phyloP scores from a whole-genome alignment of 2,797 vertebrate genomes.

The Sebastolobus alascanus region DNA sequence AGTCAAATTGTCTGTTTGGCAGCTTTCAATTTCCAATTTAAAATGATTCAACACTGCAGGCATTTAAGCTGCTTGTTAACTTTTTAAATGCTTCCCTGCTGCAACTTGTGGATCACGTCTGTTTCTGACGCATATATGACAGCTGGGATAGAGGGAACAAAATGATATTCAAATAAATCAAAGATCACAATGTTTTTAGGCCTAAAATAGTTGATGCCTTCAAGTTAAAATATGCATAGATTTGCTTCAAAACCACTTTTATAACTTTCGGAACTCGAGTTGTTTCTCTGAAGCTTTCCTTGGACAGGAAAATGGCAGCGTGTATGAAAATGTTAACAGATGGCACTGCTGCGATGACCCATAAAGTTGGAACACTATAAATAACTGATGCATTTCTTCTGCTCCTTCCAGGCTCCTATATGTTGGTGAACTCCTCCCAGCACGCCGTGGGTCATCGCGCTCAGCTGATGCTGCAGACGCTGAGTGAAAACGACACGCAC shows the following conservation, averaged over 20 bases:
- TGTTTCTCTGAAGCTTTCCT: background rate
- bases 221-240: background rate
- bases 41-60: slow-evolving; percentile 37
- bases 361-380: slow-evolving; percentile 2
- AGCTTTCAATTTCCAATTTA: slow-evolving; percentile 51
- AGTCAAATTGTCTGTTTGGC: slow-evolving; percentile 33
- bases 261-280: background rate
- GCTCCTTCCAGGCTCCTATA: slow-evolving; percentile 89
- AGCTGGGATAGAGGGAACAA: background rate
- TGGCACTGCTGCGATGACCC: background rate
- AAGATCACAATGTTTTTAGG: slow-evolving; percentile 1
- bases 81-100: slow-evolving; percentile 33
- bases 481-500: slow-evolving; percentile 98
- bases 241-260: background rate
- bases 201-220: background rate
- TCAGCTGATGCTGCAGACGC: slow-evolving; percentile 91
- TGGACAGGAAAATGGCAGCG: background rate
- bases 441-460: slow-evolving; percentile 91
- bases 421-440: slow-evolving; percentile 97
- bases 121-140: slow-evolving; percentile 17
- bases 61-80: slow-evolving; percentile 19
- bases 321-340: background rate
- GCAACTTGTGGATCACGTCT: slow-evolving; percentile 17
- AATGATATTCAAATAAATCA: slow-evolving; percentile 16
- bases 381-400: slow-evolving; percentile 30